Evolutionary conservation across 2,113 vertebrate genomes (phyloP), one percentile per base, ranked within the genome.

Genomic region (Forbesichthys papilliferus): DNA sequence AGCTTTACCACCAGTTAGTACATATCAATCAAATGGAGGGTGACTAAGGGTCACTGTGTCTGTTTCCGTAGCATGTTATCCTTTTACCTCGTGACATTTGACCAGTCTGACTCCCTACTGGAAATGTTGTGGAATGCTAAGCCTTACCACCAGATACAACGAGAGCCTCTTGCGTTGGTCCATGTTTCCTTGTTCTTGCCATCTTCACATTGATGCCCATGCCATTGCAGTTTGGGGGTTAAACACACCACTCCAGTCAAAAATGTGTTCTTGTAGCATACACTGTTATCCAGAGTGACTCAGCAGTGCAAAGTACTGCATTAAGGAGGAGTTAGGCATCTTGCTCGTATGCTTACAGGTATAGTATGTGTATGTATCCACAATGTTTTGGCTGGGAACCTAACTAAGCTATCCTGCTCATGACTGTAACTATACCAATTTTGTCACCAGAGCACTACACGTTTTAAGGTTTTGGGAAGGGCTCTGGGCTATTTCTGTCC

Each of bases 61-160:
- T 79, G 73, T 69, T 80, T 86, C 54, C 54, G 70, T 83, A 84
- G 84, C 74, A 76, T 84, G 85, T 79, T 72, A 78, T 88, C 83
- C 89, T 87, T 78, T 78, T 74, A 89, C 83, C 79, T 75, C 68
- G 64, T 92, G 90, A 92, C 89, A 92, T 92, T 92, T 42, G 90
- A 85, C 80, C 79, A 88, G 77, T 79, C 74, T 61, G 59, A 79
- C 27, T 27, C 27, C 27, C 27, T 27, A 27, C 73, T 81, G 86
- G 87, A 92, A 93, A 93, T 91, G 91, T 91, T 91, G 91, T 46
- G 63, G 84, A 92, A 92, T 92, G 83, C 75, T 89, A 91, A 79
- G 76, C 81, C 85, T 86, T 87, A 88, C 85, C 83, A 79, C 80
- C 68, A 80, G 80, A 87, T 90, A 87, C 79, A 81, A 85, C 82